Percentiles rank a stretch among this genome's conserved stretches.
Conservation (phyloP, 2,113 vertebrate species). For the Trichomycterus rosablanca region DNA sequence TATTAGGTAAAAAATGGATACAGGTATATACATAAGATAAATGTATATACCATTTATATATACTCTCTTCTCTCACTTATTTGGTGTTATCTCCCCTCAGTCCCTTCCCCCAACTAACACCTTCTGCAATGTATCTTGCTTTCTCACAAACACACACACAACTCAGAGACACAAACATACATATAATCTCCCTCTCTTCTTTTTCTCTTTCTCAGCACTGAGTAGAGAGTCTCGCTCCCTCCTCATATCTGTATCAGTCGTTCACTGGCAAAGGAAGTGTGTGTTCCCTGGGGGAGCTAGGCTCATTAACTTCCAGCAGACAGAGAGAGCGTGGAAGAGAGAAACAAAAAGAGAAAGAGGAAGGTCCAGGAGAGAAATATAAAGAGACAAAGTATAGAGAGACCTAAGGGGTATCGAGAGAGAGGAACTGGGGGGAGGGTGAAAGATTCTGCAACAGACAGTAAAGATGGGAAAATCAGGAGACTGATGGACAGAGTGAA, state of each 20-base stretch:
- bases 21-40: too few relatives aligned
- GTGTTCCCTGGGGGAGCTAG: constrained; percentile 51
- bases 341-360: constrained; percentile 8
- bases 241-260: constrained; percentile 28
- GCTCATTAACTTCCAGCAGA: constrained; percentile 62
- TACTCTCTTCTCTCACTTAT: constrained; percentile 47
- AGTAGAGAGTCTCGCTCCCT: constrained; percentile 33
- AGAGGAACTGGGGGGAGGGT: constrained; percentile 26
- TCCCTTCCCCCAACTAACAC: constrained; percentile 48
- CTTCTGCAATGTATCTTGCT: constrained; percentile 42
- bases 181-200: constrained; percentile 14
- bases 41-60: constrained; percentile 48
- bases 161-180: constrained; percentile 39
- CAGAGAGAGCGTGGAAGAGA: constrained; percentile 54
- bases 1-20: too few relatives aligned
- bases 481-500: constrained; percentile 23
- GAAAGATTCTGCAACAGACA: constrained; percentile 12
- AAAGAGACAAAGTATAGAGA: constrained; percentile 36
- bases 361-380: constrained; percentile 19
- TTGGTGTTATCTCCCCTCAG: constrained; percentile 48
- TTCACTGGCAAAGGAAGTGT: constrained; percentile 54
- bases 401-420: constrained; percentile 38
- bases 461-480: constrained; percentile 27
- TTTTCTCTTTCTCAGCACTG: too few relatives aligned
- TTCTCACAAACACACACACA: constrained; percentile 28